These are phyloP conservation scores for Muscicapa striata DNA, from an alignment of 2,797 vertebrate species.

Conservation along the genomic window DNA sequence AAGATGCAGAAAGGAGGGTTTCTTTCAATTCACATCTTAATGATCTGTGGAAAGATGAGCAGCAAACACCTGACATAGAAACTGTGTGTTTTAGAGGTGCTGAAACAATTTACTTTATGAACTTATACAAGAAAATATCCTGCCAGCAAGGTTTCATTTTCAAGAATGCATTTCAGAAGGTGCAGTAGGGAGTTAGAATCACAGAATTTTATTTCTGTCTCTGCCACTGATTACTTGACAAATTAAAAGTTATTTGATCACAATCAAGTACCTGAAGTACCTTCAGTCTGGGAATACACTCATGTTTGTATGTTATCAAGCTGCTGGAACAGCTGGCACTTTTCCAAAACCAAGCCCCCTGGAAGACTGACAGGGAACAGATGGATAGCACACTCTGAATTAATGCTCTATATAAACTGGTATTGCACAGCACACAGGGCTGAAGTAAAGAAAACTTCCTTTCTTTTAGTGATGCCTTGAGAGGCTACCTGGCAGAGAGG, in stretches of 20 bases:
- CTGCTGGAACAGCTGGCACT: background rate
- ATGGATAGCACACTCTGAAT: background rate
- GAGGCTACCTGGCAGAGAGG: too few relatives aligned
- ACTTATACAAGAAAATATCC: background rate
- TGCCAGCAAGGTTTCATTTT: background rate
- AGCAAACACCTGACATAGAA: constrained; percentile 2
- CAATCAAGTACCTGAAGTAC: background rate
- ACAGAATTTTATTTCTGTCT: background rate
- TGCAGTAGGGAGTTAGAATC: background rate
- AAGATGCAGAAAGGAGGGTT: background rate
- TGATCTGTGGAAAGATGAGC: background rate
- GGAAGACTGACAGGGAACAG: background rate
- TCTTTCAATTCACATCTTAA: background rate
- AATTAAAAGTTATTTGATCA: background rate
- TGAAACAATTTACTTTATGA: background rate
- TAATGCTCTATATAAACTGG: background rate
- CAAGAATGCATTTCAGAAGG: background rate
- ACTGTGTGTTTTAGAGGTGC: background rate
- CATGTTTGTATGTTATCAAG: background rate
- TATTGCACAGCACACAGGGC: background rate
- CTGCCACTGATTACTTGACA: background rate
- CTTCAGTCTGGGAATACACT: background rate
- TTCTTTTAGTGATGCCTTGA: background rate
- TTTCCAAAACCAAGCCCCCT: background rate
- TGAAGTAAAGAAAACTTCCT: background rate